Evolutionary conservation across 2,888 invertebrate genomes (phyloP), one percentile per base, ranked within the genome.

Genomic region (Pherbina coryleti): DNA sequence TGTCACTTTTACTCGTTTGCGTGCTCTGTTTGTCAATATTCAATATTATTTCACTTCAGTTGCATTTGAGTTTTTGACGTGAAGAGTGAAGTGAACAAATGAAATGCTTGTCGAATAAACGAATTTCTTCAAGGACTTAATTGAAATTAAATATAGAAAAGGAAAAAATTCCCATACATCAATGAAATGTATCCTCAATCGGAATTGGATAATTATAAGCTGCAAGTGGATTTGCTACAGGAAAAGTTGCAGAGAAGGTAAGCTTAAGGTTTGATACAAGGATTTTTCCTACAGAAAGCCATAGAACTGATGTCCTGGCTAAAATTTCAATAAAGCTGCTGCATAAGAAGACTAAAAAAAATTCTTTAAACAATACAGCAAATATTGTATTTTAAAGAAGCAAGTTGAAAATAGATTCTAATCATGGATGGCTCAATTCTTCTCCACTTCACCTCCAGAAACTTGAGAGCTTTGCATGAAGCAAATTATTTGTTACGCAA

Each of bases 191-290:
- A 84, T 82, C 88, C 88, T 14, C 90, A 89, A 84, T 86, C 88
- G 37, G 89, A 89, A 83, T 80, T 89, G 79, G 90, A 89, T 79
- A 89, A 89, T 79, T 89, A 89, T 79, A 89, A 89, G 83, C 82
- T 89, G 82, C 90, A 89, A 84, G 89, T 89, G 81, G 89, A 89
- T 80, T 79, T 89, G 77, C 84, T 89, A 3, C 89, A 89, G 79
- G 89, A 89, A 81, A 89, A 89, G 81, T 83, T 89, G 49, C 86
- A 87, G 55, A 84, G 88, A 81, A 89, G 89, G 89, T 89, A 76
- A 79, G 83, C 17, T 37, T 37, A 1, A 25, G 37, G 5, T 37
- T 37, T 1, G 37, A 7, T n/a, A n/a, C n/a, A n/a, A n/a, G n/a
- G n/a, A n/a, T n/a, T n/a, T n/a, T n/a, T n/a, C n/a, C n/a, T n/a